phyloP scores from a whole-genome alignment of 2,888 invertebrate species.

The Lampropteryx suffumata region DNA sequence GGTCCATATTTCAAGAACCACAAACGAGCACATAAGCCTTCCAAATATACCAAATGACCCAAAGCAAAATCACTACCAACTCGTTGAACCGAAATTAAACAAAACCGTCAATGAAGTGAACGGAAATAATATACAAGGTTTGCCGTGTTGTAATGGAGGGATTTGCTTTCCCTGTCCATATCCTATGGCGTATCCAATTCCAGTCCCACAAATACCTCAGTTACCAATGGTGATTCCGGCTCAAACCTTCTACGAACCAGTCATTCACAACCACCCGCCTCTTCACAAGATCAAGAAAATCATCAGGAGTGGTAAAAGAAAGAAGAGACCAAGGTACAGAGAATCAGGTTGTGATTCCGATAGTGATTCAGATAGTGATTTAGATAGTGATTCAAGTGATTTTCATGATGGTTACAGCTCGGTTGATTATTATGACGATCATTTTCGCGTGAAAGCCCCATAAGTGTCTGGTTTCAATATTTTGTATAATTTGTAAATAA shows the following conservation, averaged over 20 bases:
- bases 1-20: conserved; percentile 7
- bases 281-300: conserved; percentile 46
- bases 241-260: conserved; percentile 56
- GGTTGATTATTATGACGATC: conserved; percentile 38
- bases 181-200: conserved; percentile 15
- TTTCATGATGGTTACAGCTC: conserved; percentile 21
- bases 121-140: background rate
- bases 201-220: conserved; percentile 20
- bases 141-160: conserved; percentile 22
- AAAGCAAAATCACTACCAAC: background rate
- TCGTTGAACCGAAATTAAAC: background rate
- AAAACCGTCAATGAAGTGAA: background rate
- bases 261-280: conserved; percentile 65
- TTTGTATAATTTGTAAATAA: no score
- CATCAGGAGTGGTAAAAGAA: conserved; percentile 39
- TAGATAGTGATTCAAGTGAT: conserved; percentile 20
- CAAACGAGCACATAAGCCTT: background rate
- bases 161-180: conserved; percentile 19
- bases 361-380: conserved; percentile 19
- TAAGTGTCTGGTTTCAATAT: background rate
- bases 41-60: background rate
- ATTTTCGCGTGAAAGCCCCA: conserved; percentile 25
- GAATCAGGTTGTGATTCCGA: conserved; percentile 14
- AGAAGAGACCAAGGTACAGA: conserved; percentile 13
- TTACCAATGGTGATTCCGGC: conserved; percentile 52